Conservation (phyloP, 2,113 vertebrate species). For the Alexandromys fortis region DNA sequence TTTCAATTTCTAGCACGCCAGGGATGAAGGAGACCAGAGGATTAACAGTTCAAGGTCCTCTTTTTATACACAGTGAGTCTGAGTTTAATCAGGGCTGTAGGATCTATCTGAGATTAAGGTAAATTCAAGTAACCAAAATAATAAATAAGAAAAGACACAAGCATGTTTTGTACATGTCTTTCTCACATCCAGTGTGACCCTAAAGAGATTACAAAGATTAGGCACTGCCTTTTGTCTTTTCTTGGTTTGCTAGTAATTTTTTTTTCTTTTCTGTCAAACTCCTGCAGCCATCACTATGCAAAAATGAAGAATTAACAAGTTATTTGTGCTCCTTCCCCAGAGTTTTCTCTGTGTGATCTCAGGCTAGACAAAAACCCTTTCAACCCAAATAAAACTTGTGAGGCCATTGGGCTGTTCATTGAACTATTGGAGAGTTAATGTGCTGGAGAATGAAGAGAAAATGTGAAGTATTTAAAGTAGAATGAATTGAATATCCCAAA, state of each 20-base stretch:
- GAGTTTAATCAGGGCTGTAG: background rate
- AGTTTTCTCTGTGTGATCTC: background rate
- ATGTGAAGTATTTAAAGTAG: background rate
- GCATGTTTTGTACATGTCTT: background rate
- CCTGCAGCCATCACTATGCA: background rate
- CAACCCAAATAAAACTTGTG: background rate
- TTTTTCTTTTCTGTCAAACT: background rate
- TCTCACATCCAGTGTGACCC: background rate
- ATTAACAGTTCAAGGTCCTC: background rate
- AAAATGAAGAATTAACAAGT: background rate
- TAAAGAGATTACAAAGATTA: background rate
- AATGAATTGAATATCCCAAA: constrained; percentile 29
- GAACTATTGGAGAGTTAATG: background rate
- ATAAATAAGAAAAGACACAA: background rate
- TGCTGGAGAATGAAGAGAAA: constrained; percentile 5
- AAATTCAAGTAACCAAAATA: no score
- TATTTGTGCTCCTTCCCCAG: background rate
- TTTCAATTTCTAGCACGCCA: background rate
- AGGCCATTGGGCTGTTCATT: background rate
- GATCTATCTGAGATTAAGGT: background rate
- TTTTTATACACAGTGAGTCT: background rate
- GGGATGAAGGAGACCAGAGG: background rate
- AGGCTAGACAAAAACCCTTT: background rate
- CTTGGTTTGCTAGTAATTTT: background rate
- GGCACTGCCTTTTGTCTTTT: background rate